Evolutionary conservation across 2,113 vertebrate species (phyloP).

Genomic region (Coracopsis vasa): DNA sequence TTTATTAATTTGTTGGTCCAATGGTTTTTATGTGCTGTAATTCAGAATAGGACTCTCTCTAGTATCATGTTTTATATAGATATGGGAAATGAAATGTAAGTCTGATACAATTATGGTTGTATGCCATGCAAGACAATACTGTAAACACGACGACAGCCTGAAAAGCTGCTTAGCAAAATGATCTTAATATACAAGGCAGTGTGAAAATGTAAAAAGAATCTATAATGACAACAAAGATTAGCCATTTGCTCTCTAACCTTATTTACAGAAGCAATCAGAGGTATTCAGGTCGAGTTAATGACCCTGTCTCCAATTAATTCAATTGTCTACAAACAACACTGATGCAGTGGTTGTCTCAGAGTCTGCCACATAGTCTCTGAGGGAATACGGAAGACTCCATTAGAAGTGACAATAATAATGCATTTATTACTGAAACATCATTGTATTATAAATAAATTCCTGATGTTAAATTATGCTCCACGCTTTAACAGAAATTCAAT

Average conservation of each 20-base stretch:
- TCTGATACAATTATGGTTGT: slow-evolving; percentile 72
- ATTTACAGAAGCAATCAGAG: slow-evolving; percentile 83
- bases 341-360: slow-evolving; percentile 75
- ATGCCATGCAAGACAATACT: slow-evolving; percentile 64
- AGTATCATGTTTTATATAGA: slow-evolving; percentile 70
- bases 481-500: slow-evolving; percentile 86
- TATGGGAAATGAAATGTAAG: slow-evolving; percentile 76
- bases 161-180: slow-evolving; percentile 79
- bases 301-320: slow-evolving; percentile 85
- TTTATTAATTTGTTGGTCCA: slow-evolving; percentile 80
- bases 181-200: slow-evolving; percentile 81
- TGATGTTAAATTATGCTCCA: slow-evolving; percentile 80
- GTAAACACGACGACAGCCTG: slow-evolving; percentile 68
- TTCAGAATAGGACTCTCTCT: slow-evolving; percentile 60
- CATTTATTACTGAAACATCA: slow-evolving; percentile 80
- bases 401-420: slow-evolving; percentile 83
- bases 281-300: slow-evolving; percentile 84
- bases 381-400: slow-evolving; percentile 77
- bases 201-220: slow-evolving; percentile 80
- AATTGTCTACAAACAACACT: slow-evolving; percentile 83
- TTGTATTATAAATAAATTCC: slow-evolving; percentile 84
- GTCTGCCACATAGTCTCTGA: slow-evolving; percentile 72
- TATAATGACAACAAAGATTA: slow-evolving; percentile 80
- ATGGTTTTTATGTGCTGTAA: slow-evolving; percentile 75
- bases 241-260: slow-evolving; percentile 82